Evolutionary conservation across 2,113 vertebrate species (phyloP), one percentile per base, ranked within the genome.

Genomic region (Micronycteris hirsuta): DNA sequence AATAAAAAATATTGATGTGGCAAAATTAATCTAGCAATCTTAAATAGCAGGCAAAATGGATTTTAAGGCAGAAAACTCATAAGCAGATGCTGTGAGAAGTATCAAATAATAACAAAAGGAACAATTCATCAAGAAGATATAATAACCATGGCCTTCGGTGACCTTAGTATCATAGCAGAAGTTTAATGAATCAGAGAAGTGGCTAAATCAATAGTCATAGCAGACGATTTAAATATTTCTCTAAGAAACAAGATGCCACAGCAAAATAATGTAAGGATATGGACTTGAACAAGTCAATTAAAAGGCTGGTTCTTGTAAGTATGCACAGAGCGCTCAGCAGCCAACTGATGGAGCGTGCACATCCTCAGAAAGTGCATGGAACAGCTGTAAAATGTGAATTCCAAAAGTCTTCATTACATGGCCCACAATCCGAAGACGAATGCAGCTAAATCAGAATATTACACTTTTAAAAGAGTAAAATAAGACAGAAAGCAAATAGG

Each of bases 41-140:
- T 73, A 63, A 47, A 47, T 65, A 89, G 36, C 26, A 92, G 36
- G 33, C 3, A 94, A 92, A 76, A 70, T 86, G 22, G 20, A 49
- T 49, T 80, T 67, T 86, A 63, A 82, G 36, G 24, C 43, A 58
- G 86, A 92, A 83, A 80, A 80, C 7, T 74, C 28, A 28, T 47
- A 74, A 38, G 54, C 20, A 63, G 3, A 65, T 77, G 70, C 20
- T 28, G n/a, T 19, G 9, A 85, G 4, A 86, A 28, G 16, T 26
- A 49, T 77, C 52, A 63, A 70, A 67, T 63, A 61, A 54, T 58
- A 92, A 71, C 15, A 81, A 68, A 49, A 73, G 13, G 33, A 56
- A 49, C 24, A 16, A 70, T 28, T 3, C 20, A 68, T 33, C 5
- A 56, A 47, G n/a, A 70, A 43, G 24, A 87, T 24, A 22, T 16